Evolutionary conservation across 1,140 invertebrate genomes (phyloP), one percentile per base, ranked within the genome.

Genomic region (Physella acuta): DNA sequence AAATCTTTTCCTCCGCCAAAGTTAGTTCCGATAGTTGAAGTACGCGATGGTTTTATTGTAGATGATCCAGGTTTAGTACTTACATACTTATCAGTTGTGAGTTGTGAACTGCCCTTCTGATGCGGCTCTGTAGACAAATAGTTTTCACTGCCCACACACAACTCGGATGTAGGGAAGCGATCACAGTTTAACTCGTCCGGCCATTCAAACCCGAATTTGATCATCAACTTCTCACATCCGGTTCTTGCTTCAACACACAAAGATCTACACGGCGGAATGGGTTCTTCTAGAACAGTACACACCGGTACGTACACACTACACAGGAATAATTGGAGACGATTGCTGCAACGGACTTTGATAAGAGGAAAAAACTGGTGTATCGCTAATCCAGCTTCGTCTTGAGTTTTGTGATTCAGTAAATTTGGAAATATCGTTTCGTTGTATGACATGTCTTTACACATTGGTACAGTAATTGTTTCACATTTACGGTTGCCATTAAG

Each of bases 401-500:
- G 95, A 75, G 91, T 95, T 60, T 91, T 90, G 78, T 99, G 96
- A 64, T 93, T 91, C 73, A 98, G 86, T 44, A 97, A 80, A 86
- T 98, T 99, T 3, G 95, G 96, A 90, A 97, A 94, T 66, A 97
- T 96, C 0, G 96, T 99, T 84, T 91, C 88, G 84, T 98, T 99
- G 84, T 99, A 99, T 34, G 89, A 89, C 62, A 98, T 92, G 78
- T 96, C 92, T 83, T 91, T 90, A 86, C 96, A 99, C 75, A 97
- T 88, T 16, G 91, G 91, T 69, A 98, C 94, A 3, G 91, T 94
- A 70, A 98, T 96, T 1, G 91, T 91, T 82, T 97, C 93, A 87
- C 95, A 98, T 81, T 91, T 90, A 75, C 91, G 90, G 81, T 94
- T 68, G 20, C 56, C 53, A 53, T 20, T 26, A 53, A 53, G 5